Percentiles rank a stretch among this genome's conserved stretches.
Conservation (phyloP, 2,797 vertebrate species). For the Microctenopoma lineatum region DNA sequence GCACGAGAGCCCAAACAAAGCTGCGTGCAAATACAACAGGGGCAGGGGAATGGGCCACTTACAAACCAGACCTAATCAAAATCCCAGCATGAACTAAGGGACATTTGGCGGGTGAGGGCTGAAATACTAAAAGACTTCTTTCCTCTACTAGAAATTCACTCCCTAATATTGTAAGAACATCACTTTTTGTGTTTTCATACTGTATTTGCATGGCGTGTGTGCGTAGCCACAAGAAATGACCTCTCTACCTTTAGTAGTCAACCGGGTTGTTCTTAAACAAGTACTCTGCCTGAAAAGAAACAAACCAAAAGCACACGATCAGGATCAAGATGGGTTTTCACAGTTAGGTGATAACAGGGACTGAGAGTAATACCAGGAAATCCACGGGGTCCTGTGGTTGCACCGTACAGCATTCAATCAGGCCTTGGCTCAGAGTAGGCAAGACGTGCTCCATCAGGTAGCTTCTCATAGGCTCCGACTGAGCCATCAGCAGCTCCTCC, state of each 20-base stretch:
- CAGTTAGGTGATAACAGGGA: fast-evolving
- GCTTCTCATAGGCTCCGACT: constrained; percentile 83
- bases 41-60: constrained; percentile 51
- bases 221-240: neutral
- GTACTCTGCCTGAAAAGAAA: constrained; percentile 89
- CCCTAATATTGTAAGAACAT: constrained; percentile 8
- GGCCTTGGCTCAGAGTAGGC: constrained; percentile 89
- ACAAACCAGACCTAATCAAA: constrained; percentile 54
- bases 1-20: constrained; percentile 61
- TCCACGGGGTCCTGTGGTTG: constrained; percentile 89
- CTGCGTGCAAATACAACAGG: constrained; percentile 40
- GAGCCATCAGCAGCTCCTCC: constrained; percentile 83
- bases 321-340: neutral
- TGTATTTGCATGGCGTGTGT: neutral
- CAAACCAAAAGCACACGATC: neutral
- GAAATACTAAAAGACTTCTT: constrained; percentile 31
- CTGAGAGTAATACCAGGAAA: constrained; percentile 83
- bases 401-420: constrained; percentile 87
- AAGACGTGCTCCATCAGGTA: constrained; percentile 90
- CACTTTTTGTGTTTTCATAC: neutral
- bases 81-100: constrained; percentile 42
- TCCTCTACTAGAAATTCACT: constrained; percentile 10
- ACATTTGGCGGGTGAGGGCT: constrained; percentile 36
- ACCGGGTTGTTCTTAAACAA: constrained; percentile 89
- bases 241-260: constrained; percentile 57